Evolutionary conservation across 2,113 vertebrate genomes (phyloP).

Genomic region (Gymnorhina tibicen): DNA sequence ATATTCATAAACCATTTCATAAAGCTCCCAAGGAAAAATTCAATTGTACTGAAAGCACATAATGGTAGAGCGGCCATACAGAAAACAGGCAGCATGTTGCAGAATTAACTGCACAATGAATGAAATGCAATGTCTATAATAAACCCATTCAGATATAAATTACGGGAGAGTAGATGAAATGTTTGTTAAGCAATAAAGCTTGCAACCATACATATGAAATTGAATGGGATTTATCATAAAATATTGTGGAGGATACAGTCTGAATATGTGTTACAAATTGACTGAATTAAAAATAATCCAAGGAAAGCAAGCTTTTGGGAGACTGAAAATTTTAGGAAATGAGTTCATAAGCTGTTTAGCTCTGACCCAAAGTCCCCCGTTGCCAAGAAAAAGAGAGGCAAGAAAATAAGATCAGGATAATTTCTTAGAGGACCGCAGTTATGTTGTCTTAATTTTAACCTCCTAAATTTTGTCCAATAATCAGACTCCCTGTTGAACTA

Average conservation of each 20-base stretch:
- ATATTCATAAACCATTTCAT: constrained; percentile 82
- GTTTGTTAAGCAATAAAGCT: constrained; percentile 86
- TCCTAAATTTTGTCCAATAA: constrained; percentile 59
- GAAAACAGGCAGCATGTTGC: constrained; percentile 75
- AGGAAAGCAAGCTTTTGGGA: constrained; percentile 65
- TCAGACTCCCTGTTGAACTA: constrained; percentile 36
- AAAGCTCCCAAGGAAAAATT: constrained; percentile 79
- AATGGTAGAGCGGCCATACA: constrained; percentile 75
- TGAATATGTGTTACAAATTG: constrained; percentile 70
- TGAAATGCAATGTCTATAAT: constrained; percentile 78
- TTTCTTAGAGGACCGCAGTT: constrained; percentile 49
- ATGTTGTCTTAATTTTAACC: constrained; percentile 64
- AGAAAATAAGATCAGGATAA: constrained; percentile 25
- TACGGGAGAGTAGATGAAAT: constrained; percentile 77
- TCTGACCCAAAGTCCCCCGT: constrained; percentile 43
- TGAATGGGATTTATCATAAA: constrained; percentile 79
- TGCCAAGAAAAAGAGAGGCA: constrained; percentile 57
- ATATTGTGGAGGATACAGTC: constrained; percentile 64
- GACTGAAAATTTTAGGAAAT: constrained; percentile 62
- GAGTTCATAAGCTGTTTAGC: constrained; percentile 62
- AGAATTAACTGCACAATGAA: constrained; percentile 81
- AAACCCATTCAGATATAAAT: constrained; percentile 85
- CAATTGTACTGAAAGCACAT: constrained; percentile 79
- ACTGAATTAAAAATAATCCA: constrained; percentile 72
- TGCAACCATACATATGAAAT: constrained; percentile 73